These are phyloP conservation scores for Operophtera brumata DNA, from an alignment of 2,888 invertebrate genomes.

Conservation along the genomic window DNA sequence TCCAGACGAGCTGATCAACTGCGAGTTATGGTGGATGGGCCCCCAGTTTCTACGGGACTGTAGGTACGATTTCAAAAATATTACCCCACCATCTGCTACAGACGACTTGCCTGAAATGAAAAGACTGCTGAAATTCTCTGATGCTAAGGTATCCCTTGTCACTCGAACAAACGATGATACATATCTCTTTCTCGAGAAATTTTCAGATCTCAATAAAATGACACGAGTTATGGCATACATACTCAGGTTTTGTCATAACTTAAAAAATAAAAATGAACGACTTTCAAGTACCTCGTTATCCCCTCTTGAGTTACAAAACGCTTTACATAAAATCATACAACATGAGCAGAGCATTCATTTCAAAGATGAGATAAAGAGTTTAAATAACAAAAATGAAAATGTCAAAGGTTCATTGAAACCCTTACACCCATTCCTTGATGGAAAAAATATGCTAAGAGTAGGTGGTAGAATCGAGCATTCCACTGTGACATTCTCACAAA, in stretches of 20 bases:
- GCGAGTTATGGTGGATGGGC: constrained; percentile 8
- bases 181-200: constrained; percentile 8
- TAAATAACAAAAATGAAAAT: constrained; percentile 1
- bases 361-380: constrained; percentile 12
- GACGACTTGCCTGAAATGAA: background rate
- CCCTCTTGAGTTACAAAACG: constrained; percentile 8
- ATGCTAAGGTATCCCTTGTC: background rate
- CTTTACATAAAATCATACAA: constrained; percentile 13
- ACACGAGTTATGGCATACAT: constrained; percentile 21
- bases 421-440: constrained; percentile 29
- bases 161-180: background rate
- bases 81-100: background rate
- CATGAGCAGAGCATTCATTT: constrained; percentile 26
- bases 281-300: background rate
- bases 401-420: constrained; percentile 15
- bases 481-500: constrained; percentile 17
- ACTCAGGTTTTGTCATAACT: constrained; percentile 20
- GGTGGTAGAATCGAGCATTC: constrained; percentile 28
- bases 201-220: constrained; percentile 28
- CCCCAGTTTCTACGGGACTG: background rate
- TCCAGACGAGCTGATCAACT: constrained; percentile 4
- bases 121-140: background rate
- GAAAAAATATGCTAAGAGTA: constrained; percentile 18
- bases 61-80: background rate
- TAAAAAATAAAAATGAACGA: constrained; percentile 9